Conservation (phyloP, 2,888 invertebrate genomes). For the Amiota minor region DNA sequence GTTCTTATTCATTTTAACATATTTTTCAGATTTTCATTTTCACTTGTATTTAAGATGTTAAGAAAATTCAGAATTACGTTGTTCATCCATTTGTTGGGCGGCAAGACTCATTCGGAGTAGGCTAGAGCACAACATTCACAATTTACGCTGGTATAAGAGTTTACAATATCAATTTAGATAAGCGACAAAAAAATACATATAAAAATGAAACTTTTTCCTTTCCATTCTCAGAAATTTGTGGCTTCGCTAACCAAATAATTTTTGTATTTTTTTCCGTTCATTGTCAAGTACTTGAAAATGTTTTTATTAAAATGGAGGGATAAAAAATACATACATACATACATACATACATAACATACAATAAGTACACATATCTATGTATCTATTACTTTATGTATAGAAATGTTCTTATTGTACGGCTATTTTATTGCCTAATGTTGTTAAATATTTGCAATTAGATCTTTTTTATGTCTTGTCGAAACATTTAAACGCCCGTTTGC, state of each 20-base stretch:
- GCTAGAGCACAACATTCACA: not conserved
- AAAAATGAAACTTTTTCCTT: slow-evolving; percentile 8
- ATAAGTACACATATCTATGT: no score
- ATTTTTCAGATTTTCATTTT: no score
- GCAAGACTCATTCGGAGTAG: not conserved
- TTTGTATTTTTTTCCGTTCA: not conserved
- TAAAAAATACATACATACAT: slow-evolving; percentile 17
- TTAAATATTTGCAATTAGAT: slow-evolving; percentile 22
- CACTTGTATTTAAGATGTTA: no score
- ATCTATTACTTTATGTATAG: no score
- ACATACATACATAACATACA: no score
- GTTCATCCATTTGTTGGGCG: not conserved
- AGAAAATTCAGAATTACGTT: no score
- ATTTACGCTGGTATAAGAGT: slow-evolving; percentile 36
- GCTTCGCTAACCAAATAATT: slow-evolving; percentile 21
- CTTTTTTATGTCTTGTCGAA: not conserved
- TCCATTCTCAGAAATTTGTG: slow-evolving; percentile 3
- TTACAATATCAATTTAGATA: slow-evolving; percentile 58
- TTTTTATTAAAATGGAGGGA: slow-evolving; percentile 21
- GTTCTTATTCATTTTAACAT: no score
- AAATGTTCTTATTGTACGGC: not conserved
- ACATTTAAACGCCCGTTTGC: not conserved
- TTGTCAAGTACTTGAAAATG: slow-evolving; percentile 27
- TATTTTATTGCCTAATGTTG: slow-evolving; percentile 33
- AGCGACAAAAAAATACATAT: slow-evolving; percentile 41